Percentiles rank a stretch among this genome's conserved stretches.
phyloP scores from a whole-genome alignment of 1,140 invertebrate genomes.

The Trinorchestia longiramus region DNA sequence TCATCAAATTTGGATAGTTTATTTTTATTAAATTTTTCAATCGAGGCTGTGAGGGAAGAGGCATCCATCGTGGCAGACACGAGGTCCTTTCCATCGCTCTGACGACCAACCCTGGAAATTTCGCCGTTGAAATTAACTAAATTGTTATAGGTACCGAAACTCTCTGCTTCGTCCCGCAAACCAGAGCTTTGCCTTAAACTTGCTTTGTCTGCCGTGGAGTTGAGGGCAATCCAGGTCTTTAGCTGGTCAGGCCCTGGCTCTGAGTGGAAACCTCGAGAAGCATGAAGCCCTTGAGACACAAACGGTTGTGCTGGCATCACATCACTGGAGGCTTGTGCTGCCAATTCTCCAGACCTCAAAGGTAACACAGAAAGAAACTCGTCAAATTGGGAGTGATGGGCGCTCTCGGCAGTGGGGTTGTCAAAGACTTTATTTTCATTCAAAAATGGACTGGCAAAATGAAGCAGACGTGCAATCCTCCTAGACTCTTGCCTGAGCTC shows the following conservation, averaged over 20 bases:
- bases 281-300: background rate
- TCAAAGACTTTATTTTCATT: constrained; percentile 43
- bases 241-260: background rate
- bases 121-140: background rate
- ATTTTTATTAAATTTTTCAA: constrained; percentile 4
- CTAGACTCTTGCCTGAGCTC: constrained; percentile 65
- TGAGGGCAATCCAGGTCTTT: background rate
- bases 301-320: background rate
- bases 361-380: constrained; percentile 50
- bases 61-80: background rate
- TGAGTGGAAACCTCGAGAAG: background rate
- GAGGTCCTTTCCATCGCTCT: background rate
- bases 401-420: constrained; percentile 9
- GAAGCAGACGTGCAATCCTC: constrained; percentile 68
- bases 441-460: background rate
- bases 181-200: background rate
- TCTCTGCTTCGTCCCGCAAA: background rate
- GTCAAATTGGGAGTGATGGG: background rate
- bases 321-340: background rate
- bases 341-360: background rate
- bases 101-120: background rate
- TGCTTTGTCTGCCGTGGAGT: background rate
- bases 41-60: background rate
- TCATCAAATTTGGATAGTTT: background rate
- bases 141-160: background rate